phyloP scores from a whole-genome alignment of 2,888 invertebrate genomes.

The Archips crataeganus region DNA sequence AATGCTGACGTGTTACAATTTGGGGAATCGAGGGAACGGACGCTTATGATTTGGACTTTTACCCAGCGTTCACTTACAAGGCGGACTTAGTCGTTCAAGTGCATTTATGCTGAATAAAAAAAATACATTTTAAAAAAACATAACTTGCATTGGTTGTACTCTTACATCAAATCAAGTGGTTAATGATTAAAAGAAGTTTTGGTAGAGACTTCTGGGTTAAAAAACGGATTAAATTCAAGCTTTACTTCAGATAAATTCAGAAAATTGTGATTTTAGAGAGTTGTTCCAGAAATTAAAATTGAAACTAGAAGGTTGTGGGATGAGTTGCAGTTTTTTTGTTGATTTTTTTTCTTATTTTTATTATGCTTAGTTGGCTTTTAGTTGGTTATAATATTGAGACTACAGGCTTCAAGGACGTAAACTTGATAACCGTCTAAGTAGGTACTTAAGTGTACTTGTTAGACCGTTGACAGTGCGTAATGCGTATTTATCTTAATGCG shows the following conservation, averaged over 20 bases:
- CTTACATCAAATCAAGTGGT: too few species aligned
- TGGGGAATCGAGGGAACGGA: background rate
- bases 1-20: background rate
- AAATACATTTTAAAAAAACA: too few species aligned
- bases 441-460: background rate
- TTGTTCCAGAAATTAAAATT: background rate
- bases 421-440: too few species aligned
- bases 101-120: too few species aligned
- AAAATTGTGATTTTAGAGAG: background rate
- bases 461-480: background rate
- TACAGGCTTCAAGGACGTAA: background rate
- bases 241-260: too few species aligned
- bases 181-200: background rate
- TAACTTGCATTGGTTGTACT: too few species aligned
- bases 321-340: background rate
- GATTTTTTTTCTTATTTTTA: background rate
- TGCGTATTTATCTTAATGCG: background rate
- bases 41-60: background rate
- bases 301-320: background rate
- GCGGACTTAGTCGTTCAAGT: too few species aligned
- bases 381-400: background rate
- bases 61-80: background rate
- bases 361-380: slow-evolving; percentile 4
- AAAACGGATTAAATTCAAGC: too few species aligned
- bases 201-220: too few species aligned